Evolutionary conservation across 2,888 invertebrate genomes (phyloP), one percentile per base, ranked within the genome.

Genomic region (Sarcophaga carnaria): DNA sequence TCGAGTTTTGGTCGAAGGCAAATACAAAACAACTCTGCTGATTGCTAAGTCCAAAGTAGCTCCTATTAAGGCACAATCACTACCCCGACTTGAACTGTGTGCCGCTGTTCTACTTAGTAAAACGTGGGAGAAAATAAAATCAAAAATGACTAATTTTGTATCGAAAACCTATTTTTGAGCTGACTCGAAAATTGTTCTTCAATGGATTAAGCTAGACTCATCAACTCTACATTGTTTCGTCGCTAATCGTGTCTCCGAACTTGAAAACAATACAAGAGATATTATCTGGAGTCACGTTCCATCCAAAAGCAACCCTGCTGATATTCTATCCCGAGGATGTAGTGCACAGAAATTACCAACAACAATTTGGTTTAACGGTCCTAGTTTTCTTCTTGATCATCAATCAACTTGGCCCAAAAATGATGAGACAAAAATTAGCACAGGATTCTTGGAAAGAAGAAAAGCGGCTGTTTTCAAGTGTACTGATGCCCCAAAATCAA

Each of bases 41-140:
- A 83, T 85, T 47, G 80, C 86, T 8, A 89, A 88, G 70, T 89
- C 88, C 5, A 86, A 88, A 14, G 87, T 88, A 45, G 88, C 88
- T 25, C 87, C 87, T 17, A 78, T 88, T 8, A 87, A 85, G 10
- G 84, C 84, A 0, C 78, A 86, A 72, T 86, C 85, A 17, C 66
- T 88, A 66, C 82, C n/a, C n/a, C n/a, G n/a, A n/a, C n/a, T n/a
- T n/a, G n/a, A n/a, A n/a, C n/a, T n/a, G n/a, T n/a, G n/a, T n/a
- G n/a, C n/a, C n/a, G n/a, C n/a, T 6, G 70, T 84, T 4, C 70
- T 88, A 11, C 70, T 89, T 4, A 67, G 70, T 12, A 66, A 37
- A 59, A 66, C 66, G n/a, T 76, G 76, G 76, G 4, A 22, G 17
- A 76, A 76, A 66, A 67, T 80, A 5, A 66, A 67, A 60, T 2